These are phyloP conservation scores for Bombylius major DNA, from an alignment of 2,888 invertebrate species.

Conservation along the genomic window DNA sequence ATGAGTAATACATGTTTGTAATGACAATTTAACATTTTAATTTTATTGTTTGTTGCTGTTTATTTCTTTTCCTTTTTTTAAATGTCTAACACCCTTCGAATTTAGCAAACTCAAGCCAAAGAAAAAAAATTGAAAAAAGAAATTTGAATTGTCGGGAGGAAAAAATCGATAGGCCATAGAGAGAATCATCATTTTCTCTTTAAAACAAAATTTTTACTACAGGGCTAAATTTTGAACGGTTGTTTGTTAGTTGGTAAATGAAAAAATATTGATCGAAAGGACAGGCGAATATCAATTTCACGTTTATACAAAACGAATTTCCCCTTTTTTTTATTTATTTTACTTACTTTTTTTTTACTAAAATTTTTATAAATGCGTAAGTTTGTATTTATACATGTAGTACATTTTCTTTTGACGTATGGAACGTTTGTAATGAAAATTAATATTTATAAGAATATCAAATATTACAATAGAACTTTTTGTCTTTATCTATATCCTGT, in stretches of 20 bases:
- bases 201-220: no score
- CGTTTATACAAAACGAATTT: background rate
- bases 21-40: no score
- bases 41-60: no score
- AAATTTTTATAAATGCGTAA: no score
- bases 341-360: no score
- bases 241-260: conserved; percentile 1
- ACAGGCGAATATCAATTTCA: conserved; percentile 6
- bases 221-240: background rate
- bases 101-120: no score
- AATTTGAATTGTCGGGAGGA: background rate
- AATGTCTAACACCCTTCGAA: no score
- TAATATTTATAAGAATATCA: background rate
- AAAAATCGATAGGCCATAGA: conserved; percentile 2
- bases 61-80: no score
- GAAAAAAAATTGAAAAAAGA: no score
- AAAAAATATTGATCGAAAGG: conserved; percentile 5
- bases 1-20: no score
- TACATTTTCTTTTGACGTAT: background rate
- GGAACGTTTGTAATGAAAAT: background rate
- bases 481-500: no score
- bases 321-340: background rate
- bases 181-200: background rate
- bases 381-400: background rate
- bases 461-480: background rate